Evolutionary conservation across 2,888 invertebrate species (phyloP).

Genomic region (Brachycybe producta): DNA sequence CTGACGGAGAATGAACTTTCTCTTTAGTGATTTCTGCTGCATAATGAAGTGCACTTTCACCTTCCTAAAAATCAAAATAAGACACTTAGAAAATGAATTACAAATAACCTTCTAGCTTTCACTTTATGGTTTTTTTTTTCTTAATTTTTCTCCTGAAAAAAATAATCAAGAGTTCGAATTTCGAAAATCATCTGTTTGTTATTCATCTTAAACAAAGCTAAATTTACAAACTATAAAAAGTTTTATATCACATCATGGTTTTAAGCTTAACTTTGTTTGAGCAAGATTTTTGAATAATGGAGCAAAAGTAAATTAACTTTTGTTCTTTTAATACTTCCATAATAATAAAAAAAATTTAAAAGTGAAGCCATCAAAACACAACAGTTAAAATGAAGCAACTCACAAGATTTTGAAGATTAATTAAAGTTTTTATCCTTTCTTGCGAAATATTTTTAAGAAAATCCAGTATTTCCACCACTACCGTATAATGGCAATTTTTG

Average conservation of each 20-base stretch:
- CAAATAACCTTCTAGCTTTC: neutral
- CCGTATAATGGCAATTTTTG: slow-evolving; percentile 54
- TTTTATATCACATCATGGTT: too few species aligned
- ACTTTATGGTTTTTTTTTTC: neutral
- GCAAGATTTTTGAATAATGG: too few species aligned
- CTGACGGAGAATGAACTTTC: slow-evolving; percentile 62
- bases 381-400: too few species aligned
- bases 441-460: slow-evolving; percentile 33
- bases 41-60: slow-evolving; percentile 87
- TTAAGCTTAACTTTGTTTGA: too few species aligned
- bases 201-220: too few species aligned
- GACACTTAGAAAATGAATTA: neutral
- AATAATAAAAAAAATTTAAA: too few species aligned
- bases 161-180: neutral
- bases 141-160: neutral
- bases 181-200: neutral
- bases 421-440: slow-evolving; percentile 65
- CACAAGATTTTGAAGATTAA: slow-evolving; percentile 68
- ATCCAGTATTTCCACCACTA: slow-evolving; percentile 66
- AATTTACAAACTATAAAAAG: too few species aligned
- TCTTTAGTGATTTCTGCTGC: slow-evolving; percentile 74
- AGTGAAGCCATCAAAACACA: too few species aligned
- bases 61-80: slow-evolving; percentile 43
- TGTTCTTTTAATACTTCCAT: too few species aligned
- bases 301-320: too few species aligned